Evolutionary conservation across 2,888 invertebrate species (phyloP), one percentile per base, ranked within the genome.

Genomic region (Liopterus haemorrhoidalis): DNA sequence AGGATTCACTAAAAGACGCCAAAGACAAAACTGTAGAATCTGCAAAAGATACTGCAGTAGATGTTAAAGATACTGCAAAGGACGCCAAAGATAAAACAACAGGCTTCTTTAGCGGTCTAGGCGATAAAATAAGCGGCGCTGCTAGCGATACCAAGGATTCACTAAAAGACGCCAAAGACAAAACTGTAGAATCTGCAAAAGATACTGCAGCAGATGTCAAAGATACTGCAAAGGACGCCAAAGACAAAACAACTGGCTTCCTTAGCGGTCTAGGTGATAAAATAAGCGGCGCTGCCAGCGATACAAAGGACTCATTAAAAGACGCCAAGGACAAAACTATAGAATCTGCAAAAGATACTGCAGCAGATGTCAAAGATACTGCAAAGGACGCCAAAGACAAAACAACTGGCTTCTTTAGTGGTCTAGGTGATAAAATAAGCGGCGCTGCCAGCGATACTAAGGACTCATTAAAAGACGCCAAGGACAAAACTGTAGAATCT

Each of bases 321-420:
- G n/a, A n/a, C n/a, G n/a, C n/a, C n/a, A n/a, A n/a, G n/a, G n/a
- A n/a, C n/a, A n/a, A n/a, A n/a, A n/a, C n/a, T n/a, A n/a, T n/a
- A n/a, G 19, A 33, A 19, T 25, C 39, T n/a, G 40, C 24, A 9
- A 25, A 16, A 25, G 39, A 42, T 11, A 18, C 24, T n/a, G 22
- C 19, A 1, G 16, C 21, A 22, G 41, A 49, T 33, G 36, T 37
- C 5, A 39, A 51, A 18, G 40, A 53, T 15, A 32, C 35, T 8
- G 36, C 39, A n/a, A 2, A 54, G 54, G 35, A 53, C 53, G 12
- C 11, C 35, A 12, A 47, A 37, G 31, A 52, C 52, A 14, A 50
- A 49, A 30, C 20, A 52, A n/a, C 14, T 16, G 33, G 38, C 27
- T 25, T 41, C 5, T 14, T 28, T 2, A 30, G 24, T 1, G 52